Base-by-base conservation (phyloP, 2,888 invertebrate genomes). In the Drosophila atripex region DNA sequence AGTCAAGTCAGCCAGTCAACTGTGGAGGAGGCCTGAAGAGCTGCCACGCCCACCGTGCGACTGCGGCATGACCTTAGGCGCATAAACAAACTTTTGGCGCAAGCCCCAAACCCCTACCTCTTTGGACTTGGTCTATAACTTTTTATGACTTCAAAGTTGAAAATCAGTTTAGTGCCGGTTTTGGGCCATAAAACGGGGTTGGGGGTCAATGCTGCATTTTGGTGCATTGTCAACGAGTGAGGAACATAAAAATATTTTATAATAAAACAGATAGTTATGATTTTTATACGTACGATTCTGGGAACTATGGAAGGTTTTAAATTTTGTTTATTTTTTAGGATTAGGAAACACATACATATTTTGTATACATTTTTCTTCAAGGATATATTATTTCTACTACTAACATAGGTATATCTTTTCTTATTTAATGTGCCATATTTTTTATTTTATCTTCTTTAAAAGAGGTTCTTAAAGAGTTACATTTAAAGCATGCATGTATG, bases 21-120 rank as follows among this genome's bases (percentile, higher is more conserved):
- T 82, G 78, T 75, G 39, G 77, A 77, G 71, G 57, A 47, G 41
- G 46, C 47, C 56, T 46, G 30, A 23, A 39, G 55, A 47, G 38
- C 32, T 43, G 64, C 58, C 73, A 75, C 75, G 78, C 78, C 80
- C 61, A 38, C 53, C 14, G 43, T 32, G 39, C 28, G 76, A 71
- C 56, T 63, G 60, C 63, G 65, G 64, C 64, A 70, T 84, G 86
- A 80, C 83, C 83, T 84, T 86, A 76, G 80, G 82, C 79, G 79
- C 84, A 77, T 76, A 73, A 76, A 74, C 79, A 71, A 78, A 76
- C 77, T 77, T 83, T 71, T 80, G 61, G 54, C 59, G 32, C 23
- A 32, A n/a, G 30, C 32, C 9, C 50, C 60, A 39, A 14, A 11
- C 43, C 52, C 68, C 60, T 73, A 59, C 52, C 28, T 35, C 16